Base-by-base conservation (phyloP, 2,113 vertebrate species). In the Grallaria varia region DNA sequence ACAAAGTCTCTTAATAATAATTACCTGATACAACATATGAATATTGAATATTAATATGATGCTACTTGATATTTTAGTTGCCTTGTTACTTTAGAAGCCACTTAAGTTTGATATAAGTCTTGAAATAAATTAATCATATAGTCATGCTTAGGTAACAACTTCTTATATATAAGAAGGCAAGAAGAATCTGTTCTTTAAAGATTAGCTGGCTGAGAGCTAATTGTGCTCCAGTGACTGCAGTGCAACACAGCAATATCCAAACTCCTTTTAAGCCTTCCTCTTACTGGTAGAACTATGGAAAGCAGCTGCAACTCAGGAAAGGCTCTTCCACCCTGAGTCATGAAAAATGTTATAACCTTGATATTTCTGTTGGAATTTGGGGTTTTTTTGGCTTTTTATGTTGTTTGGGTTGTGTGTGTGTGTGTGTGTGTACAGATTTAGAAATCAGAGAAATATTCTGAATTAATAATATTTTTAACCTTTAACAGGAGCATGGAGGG, bases 201-300 rank as follows among this genome's bases (percentile, higher is more conserved):
- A 94, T 89, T 91, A 93, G 69, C 39, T 88, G 62, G 59, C 60
- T 89, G 84, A 84, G 56, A 71, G 69, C 67, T 91, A 87, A 93
- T 78, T 78, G 60, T 87, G n/a, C 31, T 94, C 50, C 78, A 87
- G 56, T 0, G 9, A 14, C 82, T 74, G 78, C 77, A 81, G 37
- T 49, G 81, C 28, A 73, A 69, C 45, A 64, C 5, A 76, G 49
- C 37, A 82, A 91, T 44, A 91, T 31, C 50, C 69, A 82, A 94
- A 82, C 50, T 72, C 7, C 27, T 74, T 74, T 91, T 81, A 93
- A 87, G 82, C 25, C 42, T 78, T 63, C 25, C 37, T 37, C 20
- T 49, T 30, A 21, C 66, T 30, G 14, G 10, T 6, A 72, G 67
- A 75, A 59, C 11, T 67, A 12, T 4, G 12, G 3, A 9, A 5